Percentiles rank a stretch among this genome's conserved stretches.
Evolutionary conservation across 2,113 vertebrate species (phyloP).

Genomic region (Corydoras sp.): DNA sequence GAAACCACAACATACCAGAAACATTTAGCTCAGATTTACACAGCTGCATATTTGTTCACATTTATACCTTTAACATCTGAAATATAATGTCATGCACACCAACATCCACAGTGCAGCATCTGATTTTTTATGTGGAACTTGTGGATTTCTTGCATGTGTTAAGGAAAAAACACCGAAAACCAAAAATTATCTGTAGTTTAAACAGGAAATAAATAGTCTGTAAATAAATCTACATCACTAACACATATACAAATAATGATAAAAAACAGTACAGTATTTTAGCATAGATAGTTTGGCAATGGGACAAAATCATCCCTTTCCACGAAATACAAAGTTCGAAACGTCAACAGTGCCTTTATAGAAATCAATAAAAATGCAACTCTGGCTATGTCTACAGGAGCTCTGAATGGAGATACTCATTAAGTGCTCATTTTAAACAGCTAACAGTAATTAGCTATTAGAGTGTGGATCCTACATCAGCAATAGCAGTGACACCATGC

Average conservation of each 20-base stretch:
- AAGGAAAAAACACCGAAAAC: background rate
- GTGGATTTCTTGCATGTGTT: background rate
- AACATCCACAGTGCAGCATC: constrained; percentile 15
- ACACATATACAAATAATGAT: constrained; percentile 5
- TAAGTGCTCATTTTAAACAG: constrained; percentile 8
- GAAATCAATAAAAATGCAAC: background rate
- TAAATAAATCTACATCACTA: constrained; percentile 10
- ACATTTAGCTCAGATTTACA: constrained; percentile 14
- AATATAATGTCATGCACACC: constrained; percentile 29
- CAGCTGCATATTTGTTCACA: constrained; percentile 23
- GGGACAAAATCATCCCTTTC: background rate
- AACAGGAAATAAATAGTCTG: background rate
- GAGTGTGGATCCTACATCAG: constrained; percentile 30
- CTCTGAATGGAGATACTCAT: background rate
- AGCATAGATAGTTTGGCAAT: constrained; percentile 36
- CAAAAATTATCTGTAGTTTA: background rate
- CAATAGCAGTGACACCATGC: constrained; percentile 16
- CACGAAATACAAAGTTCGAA: background rate
- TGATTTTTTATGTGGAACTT: background rate
- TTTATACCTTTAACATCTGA: background rate
- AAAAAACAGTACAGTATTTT: constrained; percentile 13
- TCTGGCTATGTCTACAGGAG: background rate
- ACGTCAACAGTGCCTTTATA: background rate
- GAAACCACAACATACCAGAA: constrained; percentile 4
- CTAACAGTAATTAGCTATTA: constrained; percentile 26